Conservation (phyloP, 2,797 vertebrate genomes). For the Ispidina lecontei region DNA sequence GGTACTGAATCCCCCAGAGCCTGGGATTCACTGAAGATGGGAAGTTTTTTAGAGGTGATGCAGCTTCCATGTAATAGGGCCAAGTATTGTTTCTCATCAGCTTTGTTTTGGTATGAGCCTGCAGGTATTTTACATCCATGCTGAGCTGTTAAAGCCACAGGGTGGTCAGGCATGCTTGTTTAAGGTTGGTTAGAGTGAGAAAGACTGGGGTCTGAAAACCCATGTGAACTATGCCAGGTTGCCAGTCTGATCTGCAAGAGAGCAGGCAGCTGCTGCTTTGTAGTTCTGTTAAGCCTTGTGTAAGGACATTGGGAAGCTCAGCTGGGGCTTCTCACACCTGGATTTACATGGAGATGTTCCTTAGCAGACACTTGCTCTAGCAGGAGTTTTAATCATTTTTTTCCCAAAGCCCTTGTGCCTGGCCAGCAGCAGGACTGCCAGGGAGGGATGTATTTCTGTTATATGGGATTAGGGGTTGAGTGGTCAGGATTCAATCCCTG, state of each 20-base stretch:
- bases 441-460: not conserved
- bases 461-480: not conserved
- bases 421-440: not conserved
- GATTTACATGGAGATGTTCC: not conserved
- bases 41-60: not conserved
- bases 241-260: not conserved
- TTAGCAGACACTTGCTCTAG: not conserved
- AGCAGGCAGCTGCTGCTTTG: not conserved
- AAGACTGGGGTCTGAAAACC: not conserved
- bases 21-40: not conserved
- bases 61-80: not conserved
- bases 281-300: not conserved
- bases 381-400: accelerated
- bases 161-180: not conserved
- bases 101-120: not conserved
- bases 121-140: not conserved
- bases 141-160: accelerated
- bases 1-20: not conserved
- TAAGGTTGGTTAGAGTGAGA: not conserved
- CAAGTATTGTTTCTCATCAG: not conserved
- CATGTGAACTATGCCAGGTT: not conserved
- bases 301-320: not conserved
- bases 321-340: not conserved
- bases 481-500: not conserved
- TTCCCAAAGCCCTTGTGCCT: not conserved